Conservation (phyloP, 2,113 vertebrate species). For the Syngnathus floridae region DNA sequence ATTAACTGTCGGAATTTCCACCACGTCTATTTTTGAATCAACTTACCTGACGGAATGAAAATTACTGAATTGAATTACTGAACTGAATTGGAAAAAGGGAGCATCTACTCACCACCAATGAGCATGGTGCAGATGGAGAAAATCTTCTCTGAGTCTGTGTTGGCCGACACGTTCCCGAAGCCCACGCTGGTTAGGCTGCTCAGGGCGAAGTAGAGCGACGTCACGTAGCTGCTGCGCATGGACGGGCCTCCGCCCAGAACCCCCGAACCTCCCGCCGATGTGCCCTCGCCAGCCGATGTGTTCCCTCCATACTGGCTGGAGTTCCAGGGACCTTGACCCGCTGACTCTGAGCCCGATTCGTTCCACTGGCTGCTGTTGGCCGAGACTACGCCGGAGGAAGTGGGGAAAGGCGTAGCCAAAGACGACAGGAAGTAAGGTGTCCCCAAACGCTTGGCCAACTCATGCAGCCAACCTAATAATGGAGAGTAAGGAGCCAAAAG, state of each 20-base stretch:
- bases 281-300: conserved; percentile 9
- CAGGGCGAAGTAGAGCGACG: conserved; percentile 77
- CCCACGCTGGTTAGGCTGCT: conserved; percentile 80
- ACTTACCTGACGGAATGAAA: too few species aligned
- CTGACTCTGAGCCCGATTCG: conserved; percentile 42
- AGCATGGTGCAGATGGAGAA: conserved; percentile 83
- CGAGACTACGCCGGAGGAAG: conserved; percentile 34
- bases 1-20: too few species aligned
- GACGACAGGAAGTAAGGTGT: conserved; percentile 66
- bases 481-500: background rate
- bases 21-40: too few species aligned
- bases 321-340: conserved; percentile 54
- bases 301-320: conserved; percentile 62
- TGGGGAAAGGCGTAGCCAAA: conserved; percentile 39
- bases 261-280: conserved; percentile 15
- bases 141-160: conserved; percentile 80
- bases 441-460: conserved; percentile 74
- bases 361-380: conserved; percentile 64
- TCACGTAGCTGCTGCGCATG: conserved; percentile 76
- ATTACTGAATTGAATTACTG: too few species aligned
- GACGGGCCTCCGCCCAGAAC: conserved; percentile 66
- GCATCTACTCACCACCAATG: conserved; percentile 69
- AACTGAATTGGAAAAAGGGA: background rate
- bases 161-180: conserved; percentile 78
- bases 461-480: conserved; percentile 74